Conservation (phyloP, 2,113 vertebrate genomes). For the Vulpes vulpes region DNA sequence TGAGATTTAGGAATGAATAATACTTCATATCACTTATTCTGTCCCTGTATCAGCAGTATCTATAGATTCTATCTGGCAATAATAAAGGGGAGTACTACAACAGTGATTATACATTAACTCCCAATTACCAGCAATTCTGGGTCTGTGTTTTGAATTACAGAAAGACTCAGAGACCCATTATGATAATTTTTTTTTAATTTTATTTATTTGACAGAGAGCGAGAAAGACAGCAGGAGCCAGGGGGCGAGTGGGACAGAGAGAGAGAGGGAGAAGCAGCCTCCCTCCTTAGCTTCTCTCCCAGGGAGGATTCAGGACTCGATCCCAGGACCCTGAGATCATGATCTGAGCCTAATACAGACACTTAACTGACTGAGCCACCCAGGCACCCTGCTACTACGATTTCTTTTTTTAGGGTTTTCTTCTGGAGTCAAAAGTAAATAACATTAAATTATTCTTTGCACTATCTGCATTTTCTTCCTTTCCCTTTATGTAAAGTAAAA, state of each 20-base stretch:
- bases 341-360: neutral
- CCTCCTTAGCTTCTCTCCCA: neutral
- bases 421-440: neutral
- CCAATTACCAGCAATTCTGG: neutral
- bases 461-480: neutral
- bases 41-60: neutral
- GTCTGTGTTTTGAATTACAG: neutral
- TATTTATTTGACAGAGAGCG: neutral
- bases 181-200: neutral
- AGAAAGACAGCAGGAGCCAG: neutral
- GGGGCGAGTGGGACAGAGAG: neutral
- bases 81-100: neutral
- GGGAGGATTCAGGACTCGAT: neutral
- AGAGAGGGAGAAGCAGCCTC: neutral
- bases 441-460: neutral
- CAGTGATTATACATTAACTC: neutral
- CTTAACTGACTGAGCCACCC: neutral
- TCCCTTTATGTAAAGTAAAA: neutral
- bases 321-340: neutral
- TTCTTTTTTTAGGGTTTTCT: slow-evolving; percentile 40
- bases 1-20: neutral
- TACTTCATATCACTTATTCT: neutral
- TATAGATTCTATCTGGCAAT: neutral
- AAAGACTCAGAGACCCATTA: neutral
- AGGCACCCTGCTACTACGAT: neutral